Conservation (phyloP, 2,113 vertebrate genomes). For the Pungitius pungitius region DNA sequence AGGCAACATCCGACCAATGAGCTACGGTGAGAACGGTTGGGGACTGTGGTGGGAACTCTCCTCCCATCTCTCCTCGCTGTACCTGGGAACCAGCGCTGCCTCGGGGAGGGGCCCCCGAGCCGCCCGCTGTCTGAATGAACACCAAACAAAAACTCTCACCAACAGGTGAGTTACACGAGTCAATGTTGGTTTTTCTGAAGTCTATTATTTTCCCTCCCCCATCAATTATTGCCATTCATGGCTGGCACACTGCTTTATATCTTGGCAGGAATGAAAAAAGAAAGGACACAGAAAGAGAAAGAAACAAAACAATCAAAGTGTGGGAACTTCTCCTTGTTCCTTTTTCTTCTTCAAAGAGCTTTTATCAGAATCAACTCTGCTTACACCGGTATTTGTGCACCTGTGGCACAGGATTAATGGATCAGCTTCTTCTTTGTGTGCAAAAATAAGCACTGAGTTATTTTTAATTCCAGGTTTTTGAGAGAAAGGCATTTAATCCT, state of each 20-base stretch:
- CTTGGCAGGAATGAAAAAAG: conserved; percentile 67
- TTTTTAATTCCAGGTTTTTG: conserved; percentile 57
- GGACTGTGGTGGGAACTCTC: conserved; percentile 87
- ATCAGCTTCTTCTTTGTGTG: conserved; percentile 61
- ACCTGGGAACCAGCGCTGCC: conserved; percentile 80
- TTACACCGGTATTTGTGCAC: conserved; percentile 79
- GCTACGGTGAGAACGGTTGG: conserved; percentile 81
- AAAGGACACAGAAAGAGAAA: conserved; percentile 57
- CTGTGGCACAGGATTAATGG: conserved; percentile 75
- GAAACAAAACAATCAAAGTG: conserved; percentile 80
- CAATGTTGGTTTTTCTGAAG: conserved; percentile 72
- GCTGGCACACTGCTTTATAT: conserved; percentile 75
- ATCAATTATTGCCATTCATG: conserved; percentile 68
- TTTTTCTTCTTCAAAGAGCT: conserved; percentile 74
- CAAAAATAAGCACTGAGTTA: conserved; percentile 54
- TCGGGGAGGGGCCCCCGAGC: conserved; percentile 74
- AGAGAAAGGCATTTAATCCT: conserved; percentile 57
- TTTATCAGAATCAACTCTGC: conserved; percentile 80
- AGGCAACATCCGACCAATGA: conserved; percentile 77
- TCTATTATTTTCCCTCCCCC: conserved; percentile 49
- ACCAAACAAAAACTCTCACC: conserved; percentile 79
- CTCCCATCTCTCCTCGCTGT: conserved; percentile 79
- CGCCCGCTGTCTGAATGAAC: conserved; percentile 77
- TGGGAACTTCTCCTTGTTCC: conserved; percentile 79
- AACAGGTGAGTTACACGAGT: conserved; percentile 84